Base-by-base conservation (phyloP, 1,140 invertebrate species). In the Cydia strobilella region DNA sequence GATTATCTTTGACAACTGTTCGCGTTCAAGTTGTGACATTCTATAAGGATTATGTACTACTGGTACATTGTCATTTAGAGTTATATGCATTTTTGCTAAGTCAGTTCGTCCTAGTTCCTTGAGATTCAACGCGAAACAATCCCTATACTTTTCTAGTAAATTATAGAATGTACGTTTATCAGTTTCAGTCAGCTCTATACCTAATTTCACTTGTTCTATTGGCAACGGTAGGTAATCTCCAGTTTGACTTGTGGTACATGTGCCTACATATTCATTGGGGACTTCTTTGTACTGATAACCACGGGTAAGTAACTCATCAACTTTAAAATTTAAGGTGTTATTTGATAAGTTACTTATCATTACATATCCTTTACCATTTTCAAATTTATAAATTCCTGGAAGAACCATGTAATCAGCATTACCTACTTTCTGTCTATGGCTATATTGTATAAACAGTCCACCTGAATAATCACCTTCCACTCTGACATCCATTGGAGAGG, bases 61-160 rank as follows among this genome's bases (percentile, higher is more conserved):
- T 0, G 72, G 72, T 5, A 15, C 59, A 35, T 73, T 25, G 31
- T 73, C 72, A 10, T 15, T 62, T 4, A 73, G 51, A n/a, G 59
- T 59, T 62, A 73, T 73, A 10, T 27, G 9, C 72, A 73, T 73
- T 35, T 73, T 10, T 18, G 25, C 39, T 35, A 73, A 62, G 2
- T 59, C 25, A 6, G 51, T 73, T 35, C 59, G 39, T 25, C 72
- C 72, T 27, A 27, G 39, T 59, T 85, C 77, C 13, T 13, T 71
- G 0, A 65, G 65, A 31, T 25, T 74, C 18, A 77, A n/a, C 73
- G 76, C 74, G 76, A 80, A 80, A 39, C 54, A 74, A 39, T 63
- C 73, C 13, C 73, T 59, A 25, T 62, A 74, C n/a, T n/a, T 62
- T 6, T 35, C 9, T 62, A 74, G 31, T 39, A 74, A 39, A 6